phyloP scores from a whole-genome alignment of 1,140 invertebrate genomes.

The Muscidifurax raptorellus region DNA sequence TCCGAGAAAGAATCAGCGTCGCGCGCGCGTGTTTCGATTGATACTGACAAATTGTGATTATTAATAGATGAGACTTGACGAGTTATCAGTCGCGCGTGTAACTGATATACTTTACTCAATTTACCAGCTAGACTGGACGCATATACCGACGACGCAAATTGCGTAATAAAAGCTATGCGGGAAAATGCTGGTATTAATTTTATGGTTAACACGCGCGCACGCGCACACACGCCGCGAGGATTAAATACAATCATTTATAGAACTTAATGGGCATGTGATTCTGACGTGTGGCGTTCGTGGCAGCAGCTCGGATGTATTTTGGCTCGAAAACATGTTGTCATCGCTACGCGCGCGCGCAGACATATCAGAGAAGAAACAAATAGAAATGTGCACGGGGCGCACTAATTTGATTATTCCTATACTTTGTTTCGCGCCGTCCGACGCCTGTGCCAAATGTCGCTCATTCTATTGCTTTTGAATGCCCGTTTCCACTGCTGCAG shows the following conservation, averaged over 20 bases:
- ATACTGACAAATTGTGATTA: neutral
- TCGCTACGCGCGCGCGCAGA: neutral
- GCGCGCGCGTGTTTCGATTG: neutral
- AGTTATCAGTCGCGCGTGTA: neutral
- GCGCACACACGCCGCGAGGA: neutral
- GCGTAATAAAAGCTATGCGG: neutral
- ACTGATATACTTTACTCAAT: neutral
- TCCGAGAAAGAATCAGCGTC: neutral
- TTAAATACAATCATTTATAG: conserved; percentile 20
- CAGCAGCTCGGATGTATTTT: conserved; percentile 22
- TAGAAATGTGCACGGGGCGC: conserved; percentile 45
- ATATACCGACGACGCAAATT: neutral
- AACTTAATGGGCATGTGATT: conserved; percentile 35
- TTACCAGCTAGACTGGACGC: no score
- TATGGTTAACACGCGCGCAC: neutral
- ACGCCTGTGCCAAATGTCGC: conserved; percentile 28
- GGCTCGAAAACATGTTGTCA: conserved; percentile 34
- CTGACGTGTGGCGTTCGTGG: neutral
- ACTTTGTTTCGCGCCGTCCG: conserved; percentile 6
- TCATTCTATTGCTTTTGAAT: conserved; percentile 52
- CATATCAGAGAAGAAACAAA: neutral
- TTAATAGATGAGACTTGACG: neutral
- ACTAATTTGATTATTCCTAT: conserved; percentile 51
- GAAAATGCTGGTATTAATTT: conserved; percentile 5
- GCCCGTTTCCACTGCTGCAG: neutral